Conservation (phyloP, 2,888 invertebrate genomes). For the Yponomeuta sedellus region DNA sequence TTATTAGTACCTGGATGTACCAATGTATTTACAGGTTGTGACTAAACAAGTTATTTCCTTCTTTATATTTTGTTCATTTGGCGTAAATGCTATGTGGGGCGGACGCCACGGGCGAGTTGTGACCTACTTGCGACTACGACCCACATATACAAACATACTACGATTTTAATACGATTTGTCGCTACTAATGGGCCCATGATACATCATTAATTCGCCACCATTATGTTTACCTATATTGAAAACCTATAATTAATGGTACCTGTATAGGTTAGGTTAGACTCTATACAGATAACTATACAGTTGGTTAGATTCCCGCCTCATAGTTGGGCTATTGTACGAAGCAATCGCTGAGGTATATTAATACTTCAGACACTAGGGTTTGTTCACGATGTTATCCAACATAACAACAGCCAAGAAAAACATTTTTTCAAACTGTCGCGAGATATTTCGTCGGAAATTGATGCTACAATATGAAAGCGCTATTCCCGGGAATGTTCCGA, state of each 20-base stretch:
- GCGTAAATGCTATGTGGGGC: slow-evolving; percentile 9
- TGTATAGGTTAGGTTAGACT: neutral
- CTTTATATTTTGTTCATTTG: neutral
- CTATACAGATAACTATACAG: too few relatives aligned
- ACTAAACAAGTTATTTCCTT: neutral
- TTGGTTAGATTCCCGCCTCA: too few relatives aligned
- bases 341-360: too few relatives aligned
- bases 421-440: neutral
- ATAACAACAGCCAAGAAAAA: too few relatives aligned
- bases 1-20: too few relatives aligned
- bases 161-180: slow-evolving; percentile 6
- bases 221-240: neutral
- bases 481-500: neutral
- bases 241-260: neutral
- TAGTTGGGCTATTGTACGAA: too few relatives aligned
- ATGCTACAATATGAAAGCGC: neutral
- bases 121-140: slow-evolving; percentile 54
- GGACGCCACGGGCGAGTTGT: slow-evolving; percentile 24
- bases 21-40: too few relatives aligned
- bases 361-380: too few relatives aligned
- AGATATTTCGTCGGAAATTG: neutral
- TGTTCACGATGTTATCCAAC: too few relatives aligned
- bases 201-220: neutral
- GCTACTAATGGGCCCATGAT: neutral
- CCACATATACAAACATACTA: slow-evolving; percentile 31